Base-by-base conservation (phyloP, 2,113 vertebrate species). In the Pampusana beccarii region DNA sequence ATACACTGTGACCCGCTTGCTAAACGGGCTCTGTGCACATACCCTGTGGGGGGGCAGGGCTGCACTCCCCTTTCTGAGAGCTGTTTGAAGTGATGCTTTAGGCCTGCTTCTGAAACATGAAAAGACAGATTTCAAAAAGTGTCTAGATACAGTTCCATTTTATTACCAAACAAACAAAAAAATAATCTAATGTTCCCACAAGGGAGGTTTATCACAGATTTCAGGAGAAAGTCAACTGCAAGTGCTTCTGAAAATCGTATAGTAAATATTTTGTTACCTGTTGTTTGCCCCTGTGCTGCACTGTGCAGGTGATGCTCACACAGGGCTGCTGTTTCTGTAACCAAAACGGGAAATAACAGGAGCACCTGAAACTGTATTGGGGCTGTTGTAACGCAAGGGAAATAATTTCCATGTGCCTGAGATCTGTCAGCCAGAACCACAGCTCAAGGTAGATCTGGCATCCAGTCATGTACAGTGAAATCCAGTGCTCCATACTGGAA, bases 1-100 rank as follows among this genome's bases (percentile, higher is more conserved):
- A 24, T 53, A 53, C 0, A 3, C 11, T 1, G 3, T 40, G 44
- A 60, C n/a, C 4, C 16, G 9, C 3, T 16, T 31, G 42, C 72
- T 64, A 23, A 51, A 62, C 72, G 42, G 34, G 60, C 44, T 44
- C 44, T 44, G 44, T 44, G 44, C 44, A 18, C 44, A 44, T 44
- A 44, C 44, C 44, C 44, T 44, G 44, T 17, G 44, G 17, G 7
- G 17, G 44, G 44, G 3, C 19, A 64, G 42, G 7, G 11, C 33
- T 84, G 17, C 40, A 20, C 9, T 21, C 46, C 38, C 11, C 7
- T 62, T 72, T 61, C 24, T 0, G 2, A 80, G 67, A 33, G 24
- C 42, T 75, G 4, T 54, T 34, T 87, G 57, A 82, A 4, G 28
- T 51, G 23, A 11, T 77, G 19, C 9, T 69, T 70, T 73, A 60